Conservation (phyloP, 2,888 invertebrate genomes). For the Pseudeuparius sepicola region DNA sequence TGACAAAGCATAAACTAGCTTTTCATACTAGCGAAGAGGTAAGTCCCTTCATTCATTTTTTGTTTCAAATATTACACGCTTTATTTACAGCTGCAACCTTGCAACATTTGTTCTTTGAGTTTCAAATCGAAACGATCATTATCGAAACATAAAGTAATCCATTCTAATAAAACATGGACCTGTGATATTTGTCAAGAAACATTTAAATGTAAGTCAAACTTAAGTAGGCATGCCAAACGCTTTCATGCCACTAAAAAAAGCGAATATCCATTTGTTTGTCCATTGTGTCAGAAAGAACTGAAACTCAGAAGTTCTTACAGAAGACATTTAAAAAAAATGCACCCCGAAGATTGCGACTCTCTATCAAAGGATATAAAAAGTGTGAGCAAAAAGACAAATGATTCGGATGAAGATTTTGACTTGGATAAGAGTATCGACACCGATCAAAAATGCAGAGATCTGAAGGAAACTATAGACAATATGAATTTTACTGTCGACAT, state of each 20-base stretch:
- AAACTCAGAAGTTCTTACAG: slow-evolving; percentile 34
- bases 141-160: slow-evolving; percentile 24
- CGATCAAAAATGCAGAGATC: slow-evolving; percentile 19
- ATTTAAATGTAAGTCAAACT: slow-evolving; percentile 22
- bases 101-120: slow-evolving; percentile 25
- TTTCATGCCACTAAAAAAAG: slow-evolving; percentile 16
- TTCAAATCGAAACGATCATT: slow-evolving; percentile 24
- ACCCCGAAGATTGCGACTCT: slow-evolving; percentile 22
- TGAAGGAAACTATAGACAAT: slow-evolving; percentile 27
- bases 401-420: slow-evolving; percentile 15
- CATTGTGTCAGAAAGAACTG: slow-evolving; percentile 32
- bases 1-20: slow-evolving; percentile 36
- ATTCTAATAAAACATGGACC: slow-evolving; percentile 23
- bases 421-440: slow-evolving; percentile 20
- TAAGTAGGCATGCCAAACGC: slow-evolving; percentile 25
- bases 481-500: slow-evolving; percentile 30
- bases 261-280: slow-evolving; percentile 26
- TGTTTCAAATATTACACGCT: too few species aligned
- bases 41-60: slow-evolving; percentile 6
- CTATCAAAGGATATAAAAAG: too few species aligned
- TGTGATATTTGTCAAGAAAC: slow-evolving; percentile 26
- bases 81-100: slow-evolving; percentile 14
- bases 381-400: slow-evolving; percentile 10
- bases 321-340: slow-evolving; percentile 33
- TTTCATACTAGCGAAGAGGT: slow-evolving; percentile 25